Conservation (phyloP, 2,888 invertebrate species). For the Melipona bicolor region DNA sequence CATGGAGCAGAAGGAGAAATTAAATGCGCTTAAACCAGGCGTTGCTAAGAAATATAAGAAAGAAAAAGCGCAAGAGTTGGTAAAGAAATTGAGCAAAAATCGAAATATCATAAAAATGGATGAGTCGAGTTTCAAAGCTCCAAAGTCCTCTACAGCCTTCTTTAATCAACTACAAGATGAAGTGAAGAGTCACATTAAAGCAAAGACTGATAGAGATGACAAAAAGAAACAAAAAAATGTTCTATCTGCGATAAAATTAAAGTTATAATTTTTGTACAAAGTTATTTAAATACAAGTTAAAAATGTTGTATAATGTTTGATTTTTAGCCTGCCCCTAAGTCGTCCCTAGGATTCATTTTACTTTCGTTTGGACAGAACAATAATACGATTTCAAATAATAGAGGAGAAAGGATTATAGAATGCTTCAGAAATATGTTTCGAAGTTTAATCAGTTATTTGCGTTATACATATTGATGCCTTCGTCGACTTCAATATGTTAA, state of each 20-base stretch:
- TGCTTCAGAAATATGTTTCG: constrained; percentile 45
- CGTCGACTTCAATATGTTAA: constrained; percentile 59
- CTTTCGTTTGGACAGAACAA: not conserved
- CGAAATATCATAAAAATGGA: constrained; percentile 87
- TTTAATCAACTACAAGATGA: constrained; percentile 94
- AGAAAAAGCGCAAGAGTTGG: constrained; percentile 86
- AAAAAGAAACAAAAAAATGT: constrained; percentile 80
- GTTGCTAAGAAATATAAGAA: constrained; percentile 86
- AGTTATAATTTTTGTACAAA: constrained; percentile 85
- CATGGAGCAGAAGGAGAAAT: constrained; percentile 83
- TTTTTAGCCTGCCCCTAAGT: not conserved
- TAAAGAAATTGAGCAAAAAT: constrained; percentile 88
- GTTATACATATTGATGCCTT: constrained; percentile 62
- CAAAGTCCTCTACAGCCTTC: constrained; percentile 93
- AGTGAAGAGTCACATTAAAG: constrained; percentile 85
- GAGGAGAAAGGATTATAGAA: constrained; percentile 34
- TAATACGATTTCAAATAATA: constrained; percentile 19
- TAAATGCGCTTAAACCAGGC: constrained; percentile 83
- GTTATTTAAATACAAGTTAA: constrained; percentile 49
- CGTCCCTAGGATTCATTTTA: not conserved
- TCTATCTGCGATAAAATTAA: constrained; percentile 87
- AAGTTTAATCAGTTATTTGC: constrained; percentile 57
- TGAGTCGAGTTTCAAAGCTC: constrained; percentile 84
- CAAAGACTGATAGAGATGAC: constrained; percentile 80
- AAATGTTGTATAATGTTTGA: constrained; percentile 5